Percentiles rank a stretch among this genome's conserved stretches.
These are phyloP conservation scores for Oncopodura yosiiana DNA, from an alignment of 1,140 invertebrate genomes.

Conservation along the genomic window DNA sequence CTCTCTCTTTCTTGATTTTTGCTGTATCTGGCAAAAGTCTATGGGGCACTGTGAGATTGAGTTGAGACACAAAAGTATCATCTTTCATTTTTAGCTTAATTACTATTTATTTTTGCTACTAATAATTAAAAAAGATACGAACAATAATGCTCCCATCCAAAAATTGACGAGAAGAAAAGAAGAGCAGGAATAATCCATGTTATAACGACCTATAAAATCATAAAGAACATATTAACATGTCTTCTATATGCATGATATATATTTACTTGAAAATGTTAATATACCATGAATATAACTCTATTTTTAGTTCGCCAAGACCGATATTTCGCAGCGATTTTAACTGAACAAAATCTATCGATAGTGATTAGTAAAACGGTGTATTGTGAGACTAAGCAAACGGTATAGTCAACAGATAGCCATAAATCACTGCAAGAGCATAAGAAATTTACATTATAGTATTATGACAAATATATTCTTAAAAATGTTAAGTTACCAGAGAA, in stretches of 20 bases:
- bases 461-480: background rate
- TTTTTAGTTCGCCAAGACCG: constrained; percentile 92
- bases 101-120: no score
- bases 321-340: constrained; percentile 96
- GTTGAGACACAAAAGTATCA: no score
- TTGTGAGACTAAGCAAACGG: constrained; percentile 96
- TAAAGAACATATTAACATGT: no score
- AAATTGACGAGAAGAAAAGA: constrained; percentile 96
- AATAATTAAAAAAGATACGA: no score
- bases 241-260: no score
- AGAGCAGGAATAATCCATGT: constrained; percentile 97
- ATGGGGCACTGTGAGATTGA: no score
- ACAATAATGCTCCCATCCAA: constrained; percentile 98
- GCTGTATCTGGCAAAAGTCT: no score
- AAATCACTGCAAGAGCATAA: constrained; percentile 77
- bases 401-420: constrained; percentile 98
- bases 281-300: constrained; percentile 74
- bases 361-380: constrained; percentile 98
- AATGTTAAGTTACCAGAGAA: no score
- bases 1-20: no score
- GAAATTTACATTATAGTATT: background rate
- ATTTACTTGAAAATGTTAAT: background rate
- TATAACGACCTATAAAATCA: constrained; percentile 55
- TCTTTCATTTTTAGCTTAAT: no score
- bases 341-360: constrained; percentile 96